Evolutionary conservation across 2,888 invertebrate species (phyloP), one percentile per base, ranked within the genome.

Genomic region (Drosophila formosana): DNA sequence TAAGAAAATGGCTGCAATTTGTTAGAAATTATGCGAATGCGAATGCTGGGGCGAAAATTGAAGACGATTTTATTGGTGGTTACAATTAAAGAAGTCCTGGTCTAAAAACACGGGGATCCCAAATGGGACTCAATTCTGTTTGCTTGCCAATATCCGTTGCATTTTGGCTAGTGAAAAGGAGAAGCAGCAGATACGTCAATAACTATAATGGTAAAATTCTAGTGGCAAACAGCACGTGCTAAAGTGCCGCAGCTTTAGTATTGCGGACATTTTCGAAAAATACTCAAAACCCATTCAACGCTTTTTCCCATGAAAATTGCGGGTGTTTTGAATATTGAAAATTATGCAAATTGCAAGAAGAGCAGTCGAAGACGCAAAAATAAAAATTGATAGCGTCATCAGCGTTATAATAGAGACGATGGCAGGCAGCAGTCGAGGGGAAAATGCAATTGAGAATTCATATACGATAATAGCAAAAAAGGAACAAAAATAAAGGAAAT

Each of bases 281-380:
- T 49, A 28, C 39, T 43, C 30, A 6, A 50, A 39, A 39, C 11
- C 26, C 37, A 46, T 52, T 34, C 25, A 28, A 34, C 9, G 49
- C n/a, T 43, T 52, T 47, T 65, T 49, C 52, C 50, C 47, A 60
- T 67, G 72, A 66, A 76, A 73, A 75, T 85, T 82, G 71, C 73
- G 63, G 70, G 67, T 72, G 75, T 86, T 83, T 83, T 86, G 78
- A 77, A 83, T 86, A 86, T 83, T 86, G 78, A 77, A 83, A 72
- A 86, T 82, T 86, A 82, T 82, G 82, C 81, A 82, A 86, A 86
- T 86, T 66, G 75, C 46, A 43, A 57, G 43, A 60, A 37, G 58
- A 55, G 28, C 26, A 39, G 8, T 43, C 34, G 47, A 34, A 63
- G 46, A 43, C 53, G 13, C 55, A 65, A 50, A 67, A 72, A 82